Evolutionary conservation across 2,113 vertebrate genomes (phyloP).

Genomic region (Festucalex cinctus): DNA sequence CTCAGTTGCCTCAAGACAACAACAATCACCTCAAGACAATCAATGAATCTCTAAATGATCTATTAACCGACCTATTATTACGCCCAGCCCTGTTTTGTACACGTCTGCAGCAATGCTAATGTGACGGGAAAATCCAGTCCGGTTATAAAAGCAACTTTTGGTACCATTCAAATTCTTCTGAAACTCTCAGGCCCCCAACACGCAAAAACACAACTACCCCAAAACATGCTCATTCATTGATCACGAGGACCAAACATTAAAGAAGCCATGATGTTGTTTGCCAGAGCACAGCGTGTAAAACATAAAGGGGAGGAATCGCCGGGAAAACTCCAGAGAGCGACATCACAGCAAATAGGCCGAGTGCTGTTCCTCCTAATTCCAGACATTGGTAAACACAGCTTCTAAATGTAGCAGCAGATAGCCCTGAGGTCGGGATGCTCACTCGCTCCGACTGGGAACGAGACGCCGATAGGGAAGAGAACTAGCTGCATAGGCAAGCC

Average conservation of each 20-base stretch:
- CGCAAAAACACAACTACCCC: neutral
- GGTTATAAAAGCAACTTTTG: neutral
- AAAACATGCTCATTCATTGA: neutral
- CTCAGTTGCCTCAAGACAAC: neutral
- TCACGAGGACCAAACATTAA: neutral
- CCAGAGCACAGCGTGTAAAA: neutral
- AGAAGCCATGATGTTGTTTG: slow-evolving; percentile 5
- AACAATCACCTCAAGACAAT: neutral
- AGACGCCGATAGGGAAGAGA: slow-evolving; percentile 23
- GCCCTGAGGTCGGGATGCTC: slow-evolving; percentile 54
- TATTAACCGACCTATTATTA: neutral
- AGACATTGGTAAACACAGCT: slow-evolving; percentile 45
- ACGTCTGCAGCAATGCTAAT: neutral
- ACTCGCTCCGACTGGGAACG: slow-evolving; percentile 27
- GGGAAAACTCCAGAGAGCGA: slow-evolving; percentile 30
- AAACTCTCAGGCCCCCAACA: neutral
- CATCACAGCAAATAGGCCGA: slow-evolving; percentile 37
- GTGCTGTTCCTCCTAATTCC: slow-evolving; percentile 33
- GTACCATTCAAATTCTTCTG: neutral
- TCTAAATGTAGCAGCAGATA: slow-evolving; percentile 55
- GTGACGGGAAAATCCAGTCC: neutral
- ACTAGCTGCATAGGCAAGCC: slow-evolving; percentile 34
- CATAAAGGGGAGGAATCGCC: slow-evolving; percentile 2
- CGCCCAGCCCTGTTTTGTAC: neutral
- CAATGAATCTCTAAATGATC: neutral